Conservation (phyloP, 2,113 vertebrate genomes). For the Eptesicus fuscus region DNA sequence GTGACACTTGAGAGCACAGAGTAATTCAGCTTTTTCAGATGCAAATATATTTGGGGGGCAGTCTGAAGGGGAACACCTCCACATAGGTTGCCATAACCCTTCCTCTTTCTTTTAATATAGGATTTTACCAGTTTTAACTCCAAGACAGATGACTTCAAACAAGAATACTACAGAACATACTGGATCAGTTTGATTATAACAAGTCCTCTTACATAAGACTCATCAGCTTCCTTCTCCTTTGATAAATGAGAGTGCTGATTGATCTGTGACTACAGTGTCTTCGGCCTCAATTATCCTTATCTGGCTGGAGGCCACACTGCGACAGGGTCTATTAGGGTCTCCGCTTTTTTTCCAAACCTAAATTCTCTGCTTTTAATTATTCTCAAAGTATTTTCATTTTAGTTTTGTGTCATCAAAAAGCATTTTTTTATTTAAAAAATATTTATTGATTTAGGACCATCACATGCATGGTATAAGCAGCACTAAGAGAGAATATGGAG, state of each 20-base stretch:
- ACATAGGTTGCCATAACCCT: neutral
- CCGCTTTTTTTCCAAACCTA: neutral
- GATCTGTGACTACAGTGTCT: neutral
- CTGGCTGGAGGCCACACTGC: neutral
- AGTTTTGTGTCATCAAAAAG: neutral
- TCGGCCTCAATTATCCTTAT: neutral
- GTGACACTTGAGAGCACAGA: neutral
- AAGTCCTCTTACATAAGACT: neutral
- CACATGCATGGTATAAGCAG: neutral
- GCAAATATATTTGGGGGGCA: neutral
- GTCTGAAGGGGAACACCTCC: neutral
- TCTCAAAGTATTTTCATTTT: neutral
- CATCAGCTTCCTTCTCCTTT: neutral
- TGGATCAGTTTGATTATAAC: neutral
- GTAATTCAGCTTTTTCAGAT: neutral
- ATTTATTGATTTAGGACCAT: neutral
- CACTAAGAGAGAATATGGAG: neutral
- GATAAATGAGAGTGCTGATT: neutral
- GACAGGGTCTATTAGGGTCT: neutral
- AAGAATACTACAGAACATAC: neutral
- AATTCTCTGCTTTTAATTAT: neutral
- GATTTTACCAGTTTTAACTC: neutral
- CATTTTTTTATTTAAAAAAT: neutral
- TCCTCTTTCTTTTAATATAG: neutral
- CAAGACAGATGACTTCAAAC: neutral